Percentiles rank a stretch among this genome's conserved stretches.
Conservation (phyloP, 1,140 invertebrate species). For the Drosophila fuyamai region DNA sequence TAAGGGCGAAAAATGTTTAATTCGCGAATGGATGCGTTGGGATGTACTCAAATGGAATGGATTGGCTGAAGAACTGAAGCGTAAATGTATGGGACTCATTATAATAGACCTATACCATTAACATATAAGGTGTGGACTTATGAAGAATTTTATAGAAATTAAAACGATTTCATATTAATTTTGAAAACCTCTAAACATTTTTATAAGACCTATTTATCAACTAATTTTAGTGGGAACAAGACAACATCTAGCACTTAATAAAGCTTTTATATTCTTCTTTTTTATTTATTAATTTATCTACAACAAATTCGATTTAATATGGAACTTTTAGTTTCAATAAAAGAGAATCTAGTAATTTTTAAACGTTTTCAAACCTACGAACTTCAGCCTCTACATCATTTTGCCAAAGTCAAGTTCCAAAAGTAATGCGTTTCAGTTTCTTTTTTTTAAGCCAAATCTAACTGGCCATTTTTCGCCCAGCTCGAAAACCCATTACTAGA, state of each 20-base stretch:
- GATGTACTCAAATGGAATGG: slow-evolving; percentile 56
- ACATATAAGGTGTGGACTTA: neutral
- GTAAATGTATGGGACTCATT: neutral
- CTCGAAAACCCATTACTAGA: slow-evolving; percentile 1
- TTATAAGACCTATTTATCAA: no score
- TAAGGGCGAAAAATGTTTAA: slow-evolving; percentile 72
- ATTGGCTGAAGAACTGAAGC: slow-evolving; percentile 13
- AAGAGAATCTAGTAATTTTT: no score
- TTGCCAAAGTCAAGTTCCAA: slow-evolving; percentile 7
- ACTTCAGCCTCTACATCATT: neutral
- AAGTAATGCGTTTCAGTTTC: slow-evolving; percentile 1
- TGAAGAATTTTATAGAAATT: no score
- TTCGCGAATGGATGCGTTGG: slow-evolving; percentile 38
- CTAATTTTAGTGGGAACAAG: no score
- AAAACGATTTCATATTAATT: no score
- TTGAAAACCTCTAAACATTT: no score
- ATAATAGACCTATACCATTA: neutral
- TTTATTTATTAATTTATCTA: no score
- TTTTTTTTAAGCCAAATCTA: slow-evolving; percentile 17
- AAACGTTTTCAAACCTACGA: neutral
- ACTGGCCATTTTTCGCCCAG: neutral
- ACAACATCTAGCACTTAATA: no score
- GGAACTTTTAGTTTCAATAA: no score
- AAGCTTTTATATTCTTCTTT: no score
- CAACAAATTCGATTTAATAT: no score